phyloP scores from a whole-genome alignment of 2,113 vertebrate species.

The Callopanchax toddi region DNA sequence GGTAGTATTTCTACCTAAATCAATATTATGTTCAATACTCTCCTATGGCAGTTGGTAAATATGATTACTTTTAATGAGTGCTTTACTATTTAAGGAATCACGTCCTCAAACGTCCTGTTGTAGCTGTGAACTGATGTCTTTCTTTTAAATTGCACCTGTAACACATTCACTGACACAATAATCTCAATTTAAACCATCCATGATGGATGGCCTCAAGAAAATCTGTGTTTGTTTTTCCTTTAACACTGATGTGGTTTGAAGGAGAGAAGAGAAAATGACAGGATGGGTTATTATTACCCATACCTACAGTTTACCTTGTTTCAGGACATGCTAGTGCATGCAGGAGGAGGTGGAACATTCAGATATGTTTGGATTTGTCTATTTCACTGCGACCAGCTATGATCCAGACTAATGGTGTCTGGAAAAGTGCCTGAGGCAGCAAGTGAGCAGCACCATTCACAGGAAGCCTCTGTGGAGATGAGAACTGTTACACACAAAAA shows the following conservation, averaged over 20 bases:
- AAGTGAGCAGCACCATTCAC: not conserved
- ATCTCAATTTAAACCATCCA: constrained; percentile 40
- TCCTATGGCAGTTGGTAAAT: constrained; percentile 16
- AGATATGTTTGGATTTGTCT: constrained; percentile 44
- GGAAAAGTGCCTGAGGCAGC: constrained; percentile 4
- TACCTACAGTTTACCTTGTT: constrained; percentile 42
- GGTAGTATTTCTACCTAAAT: too few relatives aligned
- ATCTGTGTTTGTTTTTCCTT: constrained; percentile 48
- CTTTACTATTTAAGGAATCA: constrained; percentile 12
- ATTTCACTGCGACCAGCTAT: constrained; percentile 23
- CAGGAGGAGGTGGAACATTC: constrained; percentile 25
- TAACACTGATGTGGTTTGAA: constrained; percentile 55
- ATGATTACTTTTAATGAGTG: constrained; percentile 18
- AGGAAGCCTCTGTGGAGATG: not conserved
- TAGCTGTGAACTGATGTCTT: constrained; percentile 43
- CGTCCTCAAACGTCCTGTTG: constrained; percentile 12
- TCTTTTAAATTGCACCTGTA: constrained; percentile 30
- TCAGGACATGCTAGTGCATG: constrained; percentile 47
- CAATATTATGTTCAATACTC: constrained; percentile 5
- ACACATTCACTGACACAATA: constrained; percentile 36
- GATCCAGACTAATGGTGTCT: constrained; percentile 1
- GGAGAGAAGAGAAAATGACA: constrained; percentile 62
- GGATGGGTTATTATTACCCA: constrained; percentile 56
- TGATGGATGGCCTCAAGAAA: constrained; percentile 46
- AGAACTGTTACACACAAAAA: not conserved